Base-by-base conservation (phyloP, 2,113 vertebrate species). In the Pipa parva region DNA sequence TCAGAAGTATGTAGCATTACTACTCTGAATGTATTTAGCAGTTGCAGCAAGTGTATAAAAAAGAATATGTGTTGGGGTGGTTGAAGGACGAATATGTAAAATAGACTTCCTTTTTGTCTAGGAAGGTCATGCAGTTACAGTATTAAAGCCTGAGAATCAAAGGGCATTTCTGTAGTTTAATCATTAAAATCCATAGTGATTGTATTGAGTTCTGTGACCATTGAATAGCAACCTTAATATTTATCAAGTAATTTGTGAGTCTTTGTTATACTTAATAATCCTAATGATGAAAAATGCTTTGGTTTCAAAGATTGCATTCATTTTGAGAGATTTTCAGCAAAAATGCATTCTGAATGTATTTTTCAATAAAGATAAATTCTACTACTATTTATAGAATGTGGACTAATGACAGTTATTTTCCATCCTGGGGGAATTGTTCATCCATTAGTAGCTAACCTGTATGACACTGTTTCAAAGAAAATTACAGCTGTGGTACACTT, bases 341-440 rank as follows among this genome's bases (percentile, higher is more conserved):
- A 61, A 67, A 29, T 26, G 55, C 31, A 18, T 13, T 15, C 54
- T 13, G 37, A 46, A 17, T 18, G 18, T 54, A 28, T 61, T 61
- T 39, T 52, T 70, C 26, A 61, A 61, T 61, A 50, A 28, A 68
- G 17, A 22, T 25, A n/a, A 37, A 20, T 61, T 70, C 33, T 26
- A 42, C 22, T 60, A 21, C 57, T 61, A 59, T 68, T 68, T 68
- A 50, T 68, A 18, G 12, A 26, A 28, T 55, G 27, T 5, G 9
- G 52, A 39, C 29, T 39, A 46, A 68, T 27, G 7, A 59, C 64
- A 61, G 58, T 61, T 48, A 45, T 70, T 68, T 60, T 8, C 48
- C 52, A 22, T 18, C 36, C 33, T 20, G 55, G n/a, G 39, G 36
- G 63, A 58, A 58, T 58, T 56, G 25, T 65, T 46, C 51, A 56